phyloP scores from a whole-genome alignment of 37 sponge, comb jelly and placozoan genomes.

The Crambe crambe region DNA sequence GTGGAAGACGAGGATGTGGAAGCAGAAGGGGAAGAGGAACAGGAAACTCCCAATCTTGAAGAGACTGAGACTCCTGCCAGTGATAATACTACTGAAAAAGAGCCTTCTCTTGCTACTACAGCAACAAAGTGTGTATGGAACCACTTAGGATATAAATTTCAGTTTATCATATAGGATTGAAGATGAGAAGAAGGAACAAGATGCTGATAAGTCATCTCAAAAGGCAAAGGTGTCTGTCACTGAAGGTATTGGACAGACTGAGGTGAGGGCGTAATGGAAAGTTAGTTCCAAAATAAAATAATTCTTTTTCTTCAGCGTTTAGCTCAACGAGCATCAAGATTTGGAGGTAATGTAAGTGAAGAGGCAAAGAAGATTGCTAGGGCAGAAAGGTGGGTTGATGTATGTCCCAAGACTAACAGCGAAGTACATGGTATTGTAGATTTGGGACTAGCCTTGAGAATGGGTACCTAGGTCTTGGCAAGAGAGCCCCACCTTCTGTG shows the following conservation, averaged over 20 bases:
- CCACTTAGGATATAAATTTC: too few relatives aligned
- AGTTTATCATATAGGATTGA: too few relatives aligned
- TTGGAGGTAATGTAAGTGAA: conserved; percentile 67
- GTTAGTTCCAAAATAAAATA: neutral
- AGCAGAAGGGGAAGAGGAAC: conserved; percentile 1
- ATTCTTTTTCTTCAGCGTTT: conserved; percentile 21
- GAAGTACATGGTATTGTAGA: conserved; percentile 14
- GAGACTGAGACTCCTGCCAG: neutral
- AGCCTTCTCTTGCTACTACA: too few relatives aligned
- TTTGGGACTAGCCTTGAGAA: conserved; percentile 46
- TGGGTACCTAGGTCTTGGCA: conserved; percentile 23
- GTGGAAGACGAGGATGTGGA: conserved; percentile 13
- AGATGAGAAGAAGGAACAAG: neutral
- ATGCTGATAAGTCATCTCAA: neutral
- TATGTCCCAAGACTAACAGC: neutral
- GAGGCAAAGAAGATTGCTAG: conserved; percentile 77
- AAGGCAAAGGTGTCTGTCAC: neutral
- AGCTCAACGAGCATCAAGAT: conserved; percentile 56
- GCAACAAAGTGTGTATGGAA: too few relatives aligned
- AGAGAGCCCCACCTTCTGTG: conserved; percentile 13
- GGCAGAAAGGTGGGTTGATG: conserved; percentile 58
- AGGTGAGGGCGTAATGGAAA: neutral
- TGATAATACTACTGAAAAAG: neutral
- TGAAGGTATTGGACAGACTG: neutral
- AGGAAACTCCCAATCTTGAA: neutral